Evolutionary conservation across 2,113 vertebrate species (phyloP).

Genomic region (Nibea coibor): DNA sequence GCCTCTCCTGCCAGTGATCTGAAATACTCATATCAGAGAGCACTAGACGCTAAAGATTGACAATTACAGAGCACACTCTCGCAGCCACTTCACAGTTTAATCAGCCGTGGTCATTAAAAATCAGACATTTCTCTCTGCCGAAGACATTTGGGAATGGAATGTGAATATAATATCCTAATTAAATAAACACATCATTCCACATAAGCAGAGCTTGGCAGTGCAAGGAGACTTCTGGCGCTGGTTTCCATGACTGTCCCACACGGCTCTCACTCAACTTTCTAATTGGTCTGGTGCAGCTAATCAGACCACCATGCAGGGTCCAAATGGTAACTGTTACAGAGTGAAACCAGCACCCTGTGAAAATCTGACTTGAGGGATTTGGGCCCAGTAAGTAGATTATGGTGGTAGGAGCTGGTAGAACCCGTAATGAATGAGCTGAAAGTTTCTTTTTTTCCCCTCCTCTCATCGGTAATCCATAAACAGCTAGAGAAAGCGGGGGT

Average conservation of each 20-base stretch:
- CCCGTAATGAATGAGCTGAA: constrained; percentile 78
- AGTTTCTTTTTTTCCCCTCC: constrained; percentile 26
- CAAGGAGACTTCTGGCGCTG: constrained; percentile 43
- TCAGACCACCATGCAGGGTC: constrained; percentile 77
- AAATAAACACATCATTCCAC: constrained; percentile 63
- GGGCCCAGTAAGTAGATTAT: constrained; percentile 84
- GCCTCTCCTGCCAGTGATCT: neutral
- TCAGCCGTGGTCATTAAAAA: constrained; percentile 28
- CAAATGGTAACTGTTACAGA: constrained; percentile 88
- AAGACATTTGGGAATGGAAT: constrained; percentile 35
- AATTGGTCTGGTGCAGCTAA: constrained; percentile 77
- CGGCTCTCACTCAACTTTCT: constrained; percentile 69
- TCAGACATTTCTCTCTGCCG: constrained; percentile 1
- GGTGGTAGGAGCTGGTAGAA: constrained; percentile 87
- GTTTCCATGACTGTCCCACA: constrained; percentile 50
- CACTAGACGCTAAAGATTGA: neutral
- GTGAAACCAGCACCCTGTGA: constrained; percentile 84
- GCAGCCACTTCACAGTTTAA: constrained; percentile 22
- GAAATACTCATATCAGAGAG: constrained; percentile 25
- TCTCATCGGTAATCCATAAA: constrained; percentile 69
- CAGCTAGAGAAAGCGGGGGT: constrained; percentile 40
- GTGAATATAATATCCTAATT: constrained; percentile 51
- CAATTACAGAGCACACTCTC: neutral
- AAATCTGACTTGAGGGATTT: constrained; percentile 86
- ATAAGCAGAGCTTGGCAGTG: constrained; percentile 37